Percentiles rank a stretch among this genome's conserved stretches.
Conservation (phyloP, 2,888 invertebrate species). For the Troides aeacus region DNA sequence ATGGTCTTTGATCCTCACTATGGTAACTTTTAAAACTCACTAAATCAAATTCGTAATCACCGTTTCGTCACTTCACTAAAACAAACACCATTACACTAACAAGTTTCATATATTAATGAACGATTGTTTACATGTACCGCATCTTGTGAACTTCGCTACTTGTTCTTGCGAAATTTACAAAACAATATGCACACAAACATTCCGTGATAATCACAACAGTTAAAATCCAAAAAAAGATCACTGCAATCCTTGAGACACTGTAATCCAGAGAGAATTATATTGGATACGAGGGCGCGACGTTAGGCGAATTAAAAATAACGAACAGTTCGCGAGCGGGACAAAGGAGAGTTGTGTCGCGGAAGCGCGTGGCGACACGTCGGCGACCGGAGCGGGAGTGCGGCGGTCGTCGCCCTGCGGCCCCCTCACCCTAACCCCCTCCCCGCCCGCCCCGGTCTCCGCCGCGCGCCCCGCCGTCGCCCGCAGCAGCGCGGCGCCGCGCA, state of each 20-base stretch:
- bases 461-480: conserved; percentile 48
- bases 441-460: conserved; percentile 50
- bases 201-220: not conserved
- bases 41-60: conserved; percentile 33
- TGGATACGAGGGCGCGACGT: conserved; percentile 43
- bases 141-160: conserved; percentile 4
- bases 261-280: conserved; percentile 62
- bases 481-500: conserved; percentile 53
- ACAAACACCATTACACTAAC: conserved; percentile 30
- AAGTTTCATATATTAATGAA: not conserved
- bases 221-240: conserved; percentile 56
- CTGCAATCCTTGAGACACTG: conserved; percentile 77
- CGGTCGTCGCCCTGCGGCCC: conserved; percentile 49
- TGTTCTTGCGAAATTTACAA: conserved; percentile 6
- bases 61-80: conserved; percentile 13
- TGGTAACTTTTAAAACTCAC: conserved; percentile 75
- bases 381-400: conserved; percentile 68
- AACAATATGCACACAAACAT: conserved; percentile 23
- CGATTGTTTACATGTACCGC: not conserved
- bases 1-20: conserved; percentile 84
- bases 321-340: conserved; percentile 59
- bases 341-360: conserved; percentile 46
- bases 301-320: conserved; percentile 62
- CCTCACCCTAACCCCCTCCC: conserved; percentile 48
- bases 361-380: conserved; percentile 50